Base-by-base conservation (phyloP, 2,888 invertebrate species). In the Cataglyphis altisquamis region DNA sequence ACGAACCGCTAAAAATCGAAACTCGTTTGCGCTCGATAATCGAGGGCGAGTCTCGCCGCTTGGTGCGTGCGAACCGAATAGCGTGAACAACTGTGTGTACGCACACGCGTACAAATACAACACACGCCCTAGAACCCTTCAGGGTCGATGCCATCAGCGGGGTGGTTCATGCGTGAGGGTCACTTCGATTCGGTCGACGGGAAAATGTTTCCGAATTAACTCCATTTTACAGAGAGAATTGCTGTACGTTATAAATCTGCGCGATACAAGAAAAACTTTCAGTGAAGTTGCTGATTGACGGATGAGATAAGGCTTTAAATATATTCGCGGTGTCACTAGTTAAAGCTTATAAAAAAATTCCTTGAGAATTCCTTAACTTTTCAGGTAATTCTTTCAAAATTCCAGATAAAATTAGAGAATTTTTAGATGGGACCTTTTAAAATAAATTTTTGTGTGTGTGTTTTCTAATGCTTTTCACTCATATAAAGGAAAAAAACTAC, bases 21-120 rank as follows among this genome's bases (percentile, higher is more conserved):
- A 89, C 90, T 89, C 87, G 87, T 90, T 90, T 87, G 84, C 86
- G 89, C 84, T 84, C 88, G 82, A 89, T 88, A 85, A 88, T 87
- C 86, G 84, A 88, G 87, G 73, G 77, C 70, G 82, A 77, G 82
- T 74, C 67, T 74, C 67, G 18, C 29, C 36, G 10, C 18, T 32
- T n/a, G 55, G 21, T 25, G 29, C 67, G 62, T 77, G 70, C 62
- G 82, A 87, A 80, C 73, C 74, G 45, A 82, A 70, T 78, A 63
- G 12, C 63, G 55, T 67, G 29, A 18, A 48, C 48, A 48, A 48
- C 45, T n/a, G 39, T n/a, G 66, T 6, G 10, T 18, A 41, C 5
- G 18, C n/a, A 41, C 29, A 39, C 25, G 66, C 18, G 15, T 21
- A 39, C 8, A n/a, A 12, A 41, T 39, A 39, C 32, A n/a, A 60